Evolutionary conservation across 2,797 vertebrate species (phyloP).

Genomic region (Brachyalestes nurse): DNA sequence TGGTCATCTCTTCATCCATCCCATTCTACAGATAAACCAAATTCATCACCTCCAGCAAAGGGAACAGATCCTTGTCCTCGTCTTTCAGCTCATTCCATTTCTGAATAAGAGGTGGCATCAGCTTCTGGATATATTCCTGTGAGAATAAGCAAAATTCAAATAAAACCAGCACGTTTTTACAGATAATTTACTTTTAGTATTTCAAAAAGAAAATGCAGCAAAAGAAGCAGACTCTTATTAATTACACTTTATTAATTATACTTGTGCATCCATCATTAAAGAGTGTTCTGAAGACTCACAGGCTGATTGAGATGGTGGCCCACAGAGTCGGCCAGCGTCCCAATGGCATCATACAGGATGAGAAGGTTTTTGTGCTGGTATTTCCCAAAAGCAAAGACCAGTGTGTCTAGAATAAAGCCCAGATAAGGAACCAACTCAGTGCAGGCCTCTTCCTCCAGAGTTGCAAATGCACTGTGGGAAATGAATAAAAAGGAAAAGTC

Average conservation of each 20-base stretch:
- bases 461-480: conserved; percentile 86
- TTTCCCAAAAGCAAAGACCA: conserved; percentile 95
- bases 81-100: conserved; percentile 98
- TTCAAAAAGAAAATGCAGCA: too few relatives aligned
- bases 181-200: too few relatives aligned
- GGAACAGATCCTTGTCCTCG: conserved; percentile 95
- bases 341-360: conserved; percentile 95
- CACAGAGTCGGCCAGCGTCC: conserved; percentile 92
- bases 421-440: conserved; percentile 95
- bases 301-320: conserved; percentile 95
- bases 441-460: conserved; percentile 94
- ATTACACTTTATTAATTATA: too few relatives aligned
- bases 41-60: conserved; percentile 85
- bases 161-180: too few relatives aligned
- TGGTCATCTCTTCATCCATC: neutral
- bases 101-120: conserved; percentile 95
- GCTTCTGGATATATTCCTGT: conserved; percentile 94
- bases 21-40: neutral
- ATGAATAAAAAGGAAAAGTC: neutral
- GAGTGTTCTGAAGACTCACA: conserved; percentile 71
- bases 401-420: conserved; percentile 93
- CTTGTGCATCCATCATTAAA: neutral
- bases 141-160: conserved; percentile 3
- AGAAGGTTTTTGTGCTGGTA: conserved; percentile 97
- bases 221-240: too few relatives aligned